Conservation (phyloP, 2,888 invertebrate species). For the Oxytorus armatus region DNA sequence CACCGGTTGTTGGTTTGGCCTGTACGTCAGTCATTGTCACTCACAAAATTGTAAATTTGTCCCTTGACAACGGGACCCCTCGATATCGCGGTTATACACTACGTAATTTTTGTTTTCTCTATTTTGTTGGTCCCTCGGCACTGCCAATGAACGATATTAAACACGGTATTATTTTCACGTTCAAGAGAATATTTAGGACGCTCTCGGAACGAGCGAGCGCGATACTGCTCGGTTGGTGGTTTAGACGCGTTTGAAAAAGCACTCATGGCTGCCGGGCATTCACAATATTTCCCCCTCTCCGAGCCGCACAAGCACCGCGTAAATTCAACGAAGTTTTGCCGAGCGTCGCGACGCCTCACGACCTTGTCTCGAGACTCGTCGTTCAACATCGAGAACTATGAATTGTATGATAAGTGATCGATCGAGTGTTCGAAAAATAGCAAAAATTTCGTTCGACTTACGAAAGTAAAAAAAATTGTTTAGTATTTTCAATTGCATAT, state of each 20-base stretch:
- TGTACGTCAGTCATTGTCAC: slow-evolving; percentile 80
- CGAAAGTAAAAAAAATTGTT: too few relatives aligned
- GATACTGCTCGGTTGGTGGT: slow-evolving; percentile 67
- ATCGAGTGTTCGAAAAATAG: too few relatives aligned
- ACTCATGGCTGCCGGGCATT: slow-evolving; percentile 74
- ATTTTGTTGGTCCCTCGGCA: too few relatives aligned
- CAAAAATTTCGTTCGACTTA: too few relatives aligned
- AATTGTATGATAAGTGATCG: too few relatives aligned
- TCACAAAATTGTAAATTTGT: slow-evolving; percentile 46
- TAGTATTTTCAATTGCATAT: too few relatives aligned
- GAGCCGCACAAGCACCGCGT: slow-evolving; percentile 65
- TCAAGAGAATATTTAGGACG: neutral
- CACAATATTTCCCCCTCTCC: too few relatives aligned
- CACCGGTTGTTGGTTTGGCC: slow-evolving; percentile 60
- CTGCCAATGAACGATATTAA: neutral
- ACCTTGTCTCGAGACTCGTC: too few relatives aligned
- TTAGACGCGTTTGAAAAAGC: slow-evolving; percentile 79
- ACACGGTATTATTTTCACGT: neutral
- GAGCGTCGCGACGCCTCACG: neutral
- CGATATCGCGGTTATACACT: neutral
- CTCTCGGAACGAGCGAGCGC: slow-evolving; percentile 38
- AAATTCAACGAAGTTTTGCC: neutral
- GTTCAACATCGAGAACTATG: too few relatives aligned
- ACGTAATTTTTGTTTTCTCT: too few relatives aligned
- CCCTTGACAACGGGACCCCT: neutral